Base-by-base conservation (phyloP, 2,888 invertebrate species). In the Cyrtodaria siliqua region DNA sequence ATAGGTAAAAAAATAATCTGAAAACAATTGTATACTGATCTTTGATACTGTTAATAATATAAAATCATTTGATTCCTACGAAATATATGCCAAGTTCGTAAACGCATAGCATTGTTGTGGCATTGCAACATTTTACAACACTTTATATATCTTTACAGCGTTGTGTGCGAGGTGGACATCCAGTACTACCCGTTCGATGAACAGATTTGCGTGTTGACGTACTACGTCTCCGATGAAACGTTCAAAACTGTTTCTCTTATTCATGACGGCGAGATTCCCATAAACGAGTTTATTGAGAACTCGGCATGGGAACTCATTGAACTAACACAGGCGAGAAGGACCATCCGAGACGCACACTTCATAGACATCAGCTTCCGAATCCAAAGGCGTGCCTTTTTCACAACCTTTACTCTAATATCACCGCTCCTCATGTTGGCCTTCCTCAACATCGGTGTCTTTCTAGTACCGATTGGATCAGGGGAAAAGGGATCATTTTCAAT, bases 401-500 rank as follows among this genome's bases (percentile, higher is more conserved):
- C 71, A 1, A 60, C 71, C 8, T 76, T 73, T 47, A 80, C 80
- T 0, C 62, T 80, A 3, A 73, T 76, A n/a, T 69, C 68, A 38
- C 80, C 80, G 8, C 49, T 80, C 2, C 55, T 76, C 1, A 72
- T 80, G 70, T 27, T 80, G 52, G 70, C 80, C 23, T 68, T 76
- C 40, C 49, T 80, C 14, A 80, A 76, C 49, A 59, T 76, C 23
- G 73, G 80, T 26, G 66, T 76, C n/a, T 80, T 80, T 50, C 49
- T 80, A 9, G 76, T 80, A 2, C 80, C 80, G 1, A 80, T 80
- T 18, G 79, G 64, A 20, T 80, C 80, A 26, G 80, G 76, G 4
- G 80, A 80, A 59, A 80, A 80, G 52, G 76, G 80, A 2, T 80
- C 80, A 2, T 76, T 80, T 53, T 69, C 76, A 29, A 75, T 80